Conservation (phyloP, 2,113 vertebrate species). For the Laticauda colubrina region DNA sequence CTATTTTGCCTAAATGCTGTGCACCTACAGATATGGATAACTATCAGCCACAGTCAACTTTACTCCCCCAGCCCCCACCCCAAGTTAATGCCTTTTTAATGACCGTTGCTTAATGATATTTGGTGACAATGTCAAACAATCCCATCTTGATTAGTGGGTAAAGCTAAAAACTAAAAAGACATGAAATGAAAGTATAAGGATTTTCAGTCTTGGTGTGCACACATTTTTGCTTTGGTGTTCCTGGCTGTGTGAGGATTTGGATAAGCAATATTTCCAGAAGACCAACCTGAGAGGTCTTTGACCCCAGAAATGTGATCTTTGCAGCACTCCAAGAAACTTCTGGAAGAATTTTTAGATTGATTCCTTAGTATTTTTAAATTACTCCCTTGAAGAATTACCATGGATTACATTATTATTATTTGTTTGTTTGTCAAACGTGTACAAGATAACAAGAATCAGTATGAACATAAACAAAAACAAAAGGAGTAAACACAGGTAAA, state of each 20-base stretch:
- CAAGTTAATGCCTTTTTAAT: slow-evolving; percentile 21
- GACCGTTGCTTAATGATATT: slow-evolving; percentile 1
- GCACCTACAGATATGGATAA: background rate
- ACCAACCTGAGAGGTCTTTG: background rate
- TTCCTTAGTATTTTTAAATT: background rate
- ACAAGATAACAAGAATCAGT: too few species aligned
- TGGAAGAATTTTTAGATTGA: background rate
- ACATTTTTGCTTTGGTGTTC: slow-evolving; percentile 28
- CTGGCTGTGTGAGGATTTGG: background rate
- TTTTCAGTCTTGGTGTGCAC: slow-evolving; percentile 15
- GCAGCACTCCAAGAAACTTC: background rate
- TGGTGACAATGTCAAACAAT: background rate
- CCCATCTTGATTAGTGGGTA: background rate
- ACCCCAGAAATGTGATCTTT: background rate
- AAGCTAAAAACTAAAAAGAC: background rate
- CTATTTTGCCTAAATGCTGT: background rate
- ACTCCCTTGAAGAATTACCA: background rate
- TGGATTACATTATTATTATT: background rate
- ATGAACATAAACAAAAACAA: too few species aligned
- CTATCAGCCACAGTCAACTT: slow-evolving; percentile 24
- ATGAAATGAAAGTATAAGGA: background rate
- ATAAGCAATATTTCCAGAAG: background rate
- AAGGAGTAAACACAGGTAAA: too few species aligned
- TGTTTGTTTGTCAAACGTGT: too few species aligned
- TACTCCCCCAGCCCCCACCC: background rate